Conservation (phyloP, 1,140 invertebrate genomes). For the Euura lappo region DNA sequence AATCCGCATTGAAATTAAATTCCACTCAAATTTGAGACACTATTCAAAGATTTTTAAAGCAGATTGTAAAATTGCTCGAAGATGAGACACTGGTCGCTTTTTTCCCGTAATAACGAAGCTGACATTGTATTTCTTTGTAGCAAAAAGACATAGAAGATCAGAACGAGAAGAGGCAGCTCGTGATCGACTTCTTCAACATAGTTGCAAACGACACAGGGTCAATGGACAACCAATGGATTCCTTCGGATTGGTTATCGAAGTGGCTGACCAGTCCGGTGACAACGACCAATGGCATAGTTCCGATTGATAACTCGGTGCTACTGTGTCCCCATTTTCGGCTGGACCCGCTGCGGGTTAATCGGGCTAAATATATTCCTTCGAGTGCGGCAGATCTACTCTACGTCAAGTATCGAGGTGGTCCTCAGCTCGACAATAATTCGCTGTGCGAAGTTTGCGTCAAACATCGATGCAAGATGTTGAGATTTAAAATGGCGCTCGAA, state of each 20-base stretch:
- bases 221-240: conserved; percentile 59
- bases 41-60: no score
- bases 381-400: conserved; percentile 57
- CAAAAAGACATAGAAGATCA: conserved; percentile 60
- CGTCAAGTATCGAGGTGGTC: conserved; percentile 55
- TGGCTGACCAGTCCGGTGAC: conserved; percentile 55
- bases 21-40: not conserved
- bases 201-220: conserved; percentile 35
- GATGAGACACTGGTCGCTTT: no score
- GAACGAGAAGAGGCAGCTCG: conserved; percentile 54
- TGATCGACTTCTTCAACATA: conserved; percentile 50
- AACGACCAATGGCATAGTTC: conserved; percentile 41
- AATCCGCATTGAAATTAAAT: not conserved
- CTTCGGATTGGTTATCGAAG: conserved; percentile 60
- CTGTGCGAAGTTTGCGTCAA: conserved; percentile 63
- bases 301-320: conserved; percentile 59
- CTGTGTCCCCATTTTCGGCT: conserved; percentile 62
- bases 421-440: conserved; percentile 54
- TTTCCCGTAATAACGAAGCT: no score
- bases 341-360: conserved; percentile 52
- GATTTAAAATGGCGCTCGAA: conserved; percentile 51
- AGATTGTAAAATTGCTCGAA: no score
- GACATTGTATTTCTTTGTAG: conserved; percentile 32
- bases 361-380: conserved; percentile 51
- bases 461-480: conserved; percentile 54